Percentiles rank a stretch among this genome's conserved stretches.
Conservation (phyloP, 2,888 invertebrate genomes). For the Spialia ferax region DNA sequence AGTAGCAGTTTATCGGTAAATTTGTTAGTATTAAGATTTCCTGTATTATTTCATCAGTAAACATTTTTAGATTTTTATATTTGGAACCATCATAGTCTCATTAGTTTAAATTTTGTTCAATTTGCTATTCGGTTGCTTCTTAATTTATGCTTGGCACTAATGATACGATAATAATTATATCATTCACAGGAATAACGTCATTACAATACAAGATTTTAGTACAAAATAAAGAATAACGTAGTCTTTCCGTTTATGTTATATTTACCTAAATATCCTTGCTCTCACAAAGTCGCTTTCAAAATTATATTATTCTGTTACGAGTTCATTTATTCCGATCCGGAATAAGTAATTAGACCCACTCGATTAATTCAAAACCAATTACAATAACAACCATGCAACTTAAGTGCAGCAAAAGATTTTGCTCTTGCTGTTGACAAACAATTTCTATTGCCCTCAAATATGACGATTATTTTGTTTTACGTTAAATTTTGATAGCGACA, state of each 20-base stretch:
- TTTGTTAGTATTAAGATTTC: neutral
- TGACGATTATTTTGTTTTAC: neutral
- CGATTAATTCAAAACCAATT: too few species aligned
- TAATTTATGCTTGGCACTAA: slow-evolving; percentile 36
- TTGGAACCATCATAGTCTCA: slow-evolving; percentile 29
- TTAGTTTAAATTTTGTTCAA: slow-evolving; percentile 26
- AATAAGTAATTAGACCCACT: too few species aligned
- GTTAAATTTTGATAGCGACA: slow-evolving; percentile 34
- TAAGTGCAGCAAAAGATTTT: neutral
- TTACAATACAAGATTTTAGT: slow-evolving; percentile 12
- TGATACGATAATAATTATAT: slow-evolving; percentile 22
- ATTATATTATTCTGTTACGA: slow-evolving; percentile 14
- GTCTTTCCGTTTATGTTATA: neutral
- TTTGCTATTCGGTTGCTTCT: slow-evolving; percentile 34
- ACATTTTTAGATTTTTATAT: slow-evolving; percentile 18
- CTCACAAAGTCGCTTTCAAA: slow-evolving; percentile 30
- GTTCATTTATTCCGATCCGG: too few species aligned
- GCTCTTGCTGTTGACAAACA: neutral
- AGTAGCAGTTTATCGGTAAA: slow-evolving; percentile 30
- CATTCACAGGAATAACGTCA: slow-evolving; percentile 30
- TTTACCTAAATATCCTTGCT: neutral
- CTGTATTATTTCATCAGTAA: slow-evolving; percentile 13
- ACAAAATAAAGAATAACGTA: neutral
- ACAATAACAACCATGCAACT: neutral
- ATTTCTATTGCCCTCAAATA: neutral